Conservation (phyloP, 2,888 invertebrate genomes). For the Nomada lathburiana region DNA sequence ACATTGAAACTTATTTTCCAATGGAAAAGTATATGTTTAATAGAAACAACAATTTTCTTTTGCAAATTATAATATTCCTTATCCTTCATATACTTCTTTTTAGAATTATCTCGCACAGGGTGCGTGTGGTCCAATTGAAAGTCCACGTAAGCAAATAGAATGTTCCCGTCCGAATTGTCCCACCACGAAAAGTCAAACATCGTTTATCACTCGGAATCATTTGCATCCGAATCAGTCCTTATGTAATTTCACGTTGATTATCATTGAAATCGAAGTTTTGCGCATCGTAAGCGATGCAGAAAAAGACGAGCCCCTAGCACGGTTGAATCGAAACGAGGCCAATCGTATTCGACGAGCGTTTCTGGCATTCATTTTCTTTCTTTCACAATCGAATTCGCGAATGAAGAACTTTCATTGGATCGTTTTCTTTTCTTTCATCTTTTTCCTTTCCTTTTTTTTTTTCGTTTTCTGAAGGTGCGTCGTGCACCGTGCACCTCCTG, state of each 20-base stretch:
- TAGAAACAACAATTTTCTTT: too few relatives aligned
- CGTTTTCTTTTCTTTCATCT: constrained; percentile 21
- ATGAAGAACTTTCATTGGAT: constrained; percentile 51
- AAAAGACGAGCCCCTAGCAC: background rate
- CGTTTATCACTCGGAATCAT: constrained; percentile 1
- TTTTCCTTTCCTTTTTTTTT: constrained; percentile 20
- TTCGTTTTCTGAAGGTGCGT: constrained; percentile 8
- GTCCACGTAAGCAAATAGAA: background rate
- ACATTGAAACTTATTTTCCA: too few relatives aligned
- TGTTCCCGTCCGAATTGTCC: background rate
- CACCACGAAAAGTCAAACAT: background rate
- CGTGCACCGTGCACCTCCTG: constrained; percentile 41
- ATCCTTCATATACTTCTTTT: too few relatives aligned
- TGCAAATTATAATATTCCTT: too few relatives aligned
- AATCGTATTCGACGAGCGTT: constrained; percentile 22
- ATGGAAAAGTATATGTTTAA: too few relatives aligned
- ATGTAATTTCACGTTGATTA: constrained; percentile 20
- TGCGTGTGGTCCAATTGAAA: background rate
- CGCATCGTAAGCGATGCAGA: constrained; percentile 6
- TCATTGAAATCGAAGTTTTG: constrained; percentile 29
- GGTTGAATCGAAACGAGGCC: constrained; percentile 34
- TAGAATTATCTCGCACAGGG: background rate
- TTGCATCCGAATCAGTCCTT: constrained; percentile 7
- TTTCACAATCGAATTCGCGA: constrained; percentile 60
- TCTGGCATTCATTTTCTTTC: constrained; percentile 48